Evolutionary conservation across 2,113 vertebrate species (phyloP).

Genomic region (Myocastor coypus): DNA sequence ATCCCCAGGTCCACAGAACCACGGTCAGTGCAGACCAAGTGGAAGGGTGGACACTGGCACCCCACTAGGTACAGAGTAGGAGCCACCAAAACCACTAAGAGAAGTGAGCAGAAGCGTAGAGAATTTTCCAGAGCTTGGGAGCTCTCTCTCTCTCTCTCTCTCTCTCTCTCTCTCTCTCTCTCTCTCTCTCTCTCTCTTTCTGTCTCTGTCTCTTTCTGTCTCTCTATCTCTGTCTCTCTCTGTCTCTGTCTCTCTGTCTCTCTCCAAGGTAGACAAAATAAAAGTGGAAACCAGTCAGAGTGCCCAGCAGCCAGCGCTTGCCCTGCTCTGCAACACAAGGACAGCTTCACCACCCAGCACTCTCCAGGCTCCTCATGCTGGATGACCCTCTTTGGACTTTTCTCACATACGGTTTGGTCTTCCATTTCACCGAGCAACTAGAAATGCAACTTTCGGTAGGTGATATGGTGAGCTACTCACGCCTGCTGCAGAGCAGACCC

Average conservation of each 20-base stretch:
- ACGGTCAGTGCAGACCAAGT: neutral
- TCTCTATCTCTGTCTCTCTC: too few relatives aligned
- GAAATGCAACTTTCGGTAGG: neutral
- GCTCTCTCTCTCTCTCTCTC: neutral
- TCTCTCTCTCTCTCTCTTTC: neutral
- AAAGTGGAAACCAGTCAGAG: neutral
- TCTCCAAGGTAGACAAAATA: neutral
- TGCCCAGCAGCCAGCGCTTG: neutral
- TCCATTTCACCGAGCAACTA: neutral
- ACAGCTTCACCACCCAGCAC: neutral
- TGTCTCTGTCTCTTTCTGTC: too few relatives aligned
- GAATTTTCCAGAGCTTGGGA: neutral
- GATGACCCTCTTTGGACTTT: neutral
- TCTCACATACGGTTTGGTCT: neutral
- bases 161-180: neutral
- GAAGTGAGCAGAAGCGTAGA: neutral
- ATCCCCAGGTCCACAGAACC: too few relatives aligned
- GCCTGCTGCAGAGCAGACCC: neutral
- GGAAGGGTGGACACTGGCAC: fast-evolving
- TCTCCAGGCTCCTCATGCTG: neutral
- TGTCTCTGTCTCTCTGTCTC: neutral
- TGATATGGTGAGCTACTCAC: neutral
- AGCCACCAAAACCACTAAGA: neutral
- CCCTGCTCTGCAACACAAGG: neutral
- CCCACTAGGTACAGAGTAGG: fast-evolving